Evolutionary conservation across 2,888 invertebrate genomes (phyloP).

Genomic region (Apodemia zela): DNA sequence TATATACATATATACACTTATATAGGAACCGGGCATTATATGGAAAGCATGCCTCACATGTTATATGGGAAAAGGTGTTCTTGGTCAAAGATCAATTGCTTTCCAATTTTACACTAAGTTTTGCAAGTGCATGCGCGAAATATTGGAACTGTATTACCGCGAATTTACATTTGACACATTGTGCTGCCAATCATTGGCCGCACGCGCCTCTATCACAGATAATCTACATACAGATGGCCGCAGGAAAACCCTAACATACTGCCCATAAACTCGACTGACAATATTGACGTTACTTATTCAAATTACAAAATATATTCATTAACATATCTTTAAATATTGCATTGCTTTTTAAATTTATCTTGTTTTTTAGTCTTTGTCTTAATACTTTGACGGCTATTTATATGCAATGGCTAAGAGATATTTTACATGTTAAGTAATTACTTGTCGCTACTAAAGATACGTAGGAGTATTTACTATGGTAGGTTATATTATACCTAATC

Average conservation of each 20-base stretch:
- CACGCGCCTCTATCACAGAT: slow-evolving; percentile 49
- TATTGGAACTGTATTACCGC: slow-evolving; percentile 25
- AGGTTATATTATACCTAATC: too few species aligned
- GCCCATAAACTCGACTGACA: slow-evolving; percentile 35
- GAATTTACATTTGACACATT: slow-evolving; percentile 63
- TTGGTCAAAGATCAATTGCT: slow-evolving; percentile 11
- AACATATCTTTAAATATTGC: slow-evolving; percentile 9
- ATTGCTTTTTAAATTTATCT: slow-evolving; percentile 13
- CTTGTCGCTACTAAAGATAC: too few species aligned
- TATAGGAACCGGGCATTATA: too few species aligned
- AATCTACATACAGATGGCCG: slow-evolving; percentile 53
- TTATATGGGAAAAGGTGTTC: not conserved
- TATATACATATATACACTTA: too few species aligned
- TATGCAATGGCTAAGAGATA: not conserved
- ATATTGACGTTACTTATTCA: slow-evolving; percentile 35
- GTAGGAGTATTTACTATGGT: too few species aligned
- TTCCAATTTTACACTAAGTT: slow-evolving; percentile 1
- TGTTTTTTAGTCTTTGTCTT: slow-evolving; percentile 6
- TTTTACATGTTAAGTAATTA: too few species aligned
- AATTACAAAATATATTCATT: slow-evolving; percentile 26
- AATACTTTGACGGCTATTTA: slow-evolving; percentile 14
- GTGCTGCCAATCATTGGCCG: slow-evolving; percentile 64
- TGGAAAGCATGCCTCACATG: too few species aligned
- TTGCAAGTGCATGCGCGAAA: slow-evolving; percentile 35
- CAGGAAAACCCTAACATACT: slow-evolving; percentile 47